phyloP scores from a whole-genome alignment of 53 echinoderm and acorn worm species.

The Glandiceps talaboti region DNA sequence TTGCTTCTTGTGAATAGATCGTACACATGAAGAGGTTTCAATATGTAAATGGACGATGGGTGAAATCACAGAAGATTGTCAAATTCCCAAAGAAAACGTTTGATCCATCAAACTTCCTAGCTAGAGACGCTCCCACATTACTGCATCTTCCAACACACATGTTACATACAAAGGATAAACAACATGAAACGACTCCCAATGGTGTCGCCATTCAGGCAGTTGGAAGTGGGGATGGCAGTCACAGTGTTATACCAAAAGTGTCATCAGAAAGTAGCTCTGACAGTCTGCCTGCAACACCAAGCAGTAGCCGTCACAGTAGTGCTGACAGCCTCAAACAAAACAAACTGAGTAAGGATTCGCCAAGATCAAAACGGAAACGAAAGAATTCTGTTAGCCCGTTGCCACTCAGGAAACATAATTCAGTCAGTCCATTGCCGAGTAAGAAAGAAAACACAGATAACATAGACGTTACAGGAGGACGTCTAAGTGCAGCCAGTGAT shows the following conservation, averaged over 20 bases:
- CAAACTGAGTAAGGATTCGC: neutral
- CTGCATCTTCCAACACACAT: conserved; percentile 1
- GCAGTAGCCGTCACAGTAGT: conserved; percentile 2
- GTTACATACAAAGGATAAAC: neutral
- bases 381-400: neutral
- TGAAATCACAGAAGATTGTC: conserved; percentile 98
- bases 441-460: conserved; percentile 7
- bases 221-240: neutral
- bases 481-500: conserved; percentile 20
- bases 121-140: neutral
- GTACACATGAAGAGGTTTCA: conserved; percentile 97
- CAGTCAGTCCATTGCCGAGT: neutral
- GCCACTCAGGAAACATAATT: neutral
- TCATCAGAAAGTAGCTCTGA: neutral
- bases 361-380: neutral
- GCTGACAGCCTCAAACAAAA: neutral
- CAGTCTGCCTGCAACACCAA: conserved; percentile 2
- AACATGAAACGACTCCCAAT: neutral
- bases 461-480: conserved; percentile 3
- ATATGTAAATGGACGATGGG: conserved; percentile 97
- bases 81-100: conserved; percentile 84
- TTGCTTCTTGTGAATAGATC: conserved; percentile 48
- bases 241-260: conserved; percentile 3
- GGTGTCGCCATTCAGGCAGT: neutral
- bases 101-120: conserved; percentile 90